Evolutionary conservation across 2,113 vertebrate genomes (phyloP).

Genomic region (Microtus pennsylvanicus): DNA sequence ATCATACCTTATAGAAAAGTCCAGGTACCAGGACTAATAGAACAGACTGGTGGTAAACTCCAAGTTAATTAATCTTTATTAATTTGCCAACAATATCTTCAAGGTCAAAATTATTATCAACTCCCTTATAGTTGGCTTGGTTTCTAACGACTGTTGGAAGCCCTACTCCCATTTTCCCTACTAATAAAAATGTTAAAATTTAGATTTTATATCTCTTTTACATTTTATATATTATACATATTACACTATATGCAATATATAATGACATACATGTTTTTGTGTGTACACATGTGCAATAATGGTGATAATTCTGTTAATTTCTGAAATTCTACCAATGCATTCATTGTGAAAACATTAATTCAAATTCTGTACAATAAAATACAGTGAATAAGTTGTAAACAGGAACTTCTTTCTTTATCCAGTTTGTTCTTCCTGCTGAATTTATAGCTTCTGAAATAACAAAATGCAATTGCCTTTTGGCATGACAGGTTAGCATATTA

Average conservation of each 20-base stretch:
- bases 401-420: not conserved
- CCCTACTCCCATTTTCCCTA: accelerated
- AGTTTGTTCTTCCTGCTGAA: not conserved
- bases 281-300: not conserved
- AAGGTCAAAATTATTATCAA: not conserved
- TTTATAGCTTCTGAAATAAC: not conserved
- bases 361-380: constrained; percentile 11
- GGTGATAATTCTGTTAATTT: not conserved
- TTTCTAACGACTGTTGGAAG: not conserved
- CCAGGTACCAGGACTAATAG: not conserved
- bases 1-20: not conserved
- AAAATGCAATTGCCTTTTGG: not conserved
- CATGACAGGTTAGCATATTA: not conserved
- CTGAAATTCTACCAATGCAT: not conserved
- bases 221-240: not conserved
- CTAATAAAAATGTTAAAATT: not conserved
- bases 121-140: not conserved
- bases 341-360: not conserved
- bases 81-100: not conserved
- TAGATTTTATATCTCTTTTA: not conserved
- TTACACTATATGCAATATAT: not conserved
- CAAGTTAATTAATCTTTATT: not conserved
- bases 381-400: not conserved
- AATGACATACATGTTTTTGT: not conserved
- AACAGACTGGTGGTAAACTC: not conserved